Conservation (phyloP, 2,113 vertebrate species). For the Aegithalos caudatus region DNA sequence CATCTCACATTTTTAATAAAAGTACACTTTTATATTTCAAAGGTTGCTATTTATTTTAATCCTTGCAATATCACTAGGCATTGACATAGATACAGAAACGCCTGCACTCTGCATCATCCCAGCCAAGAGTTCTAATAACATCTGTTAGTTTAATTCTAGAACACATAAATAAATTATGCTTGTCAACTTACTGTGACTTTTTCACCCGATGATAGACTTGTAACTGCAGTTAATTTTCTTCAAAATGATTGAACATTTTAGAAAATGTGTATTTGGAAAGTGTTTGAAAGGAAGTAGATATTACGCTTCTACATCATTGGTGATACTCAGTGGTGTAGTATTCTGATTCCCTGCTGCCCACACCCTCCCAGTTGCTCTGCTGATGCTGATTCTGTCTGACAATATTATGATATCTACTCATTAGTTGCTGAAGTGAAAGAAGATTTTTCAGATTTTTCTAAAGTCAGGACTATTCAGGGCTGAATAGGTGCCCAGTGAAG, state of each 20-base stretch:
- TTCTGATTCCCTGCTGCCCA: background rate
- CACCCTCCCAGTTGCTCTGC: background rate
- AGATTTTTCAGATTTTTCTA: background rate
- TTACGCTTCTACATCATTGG: background rate
- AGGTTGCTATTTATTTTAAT: constrained; percentile 37
- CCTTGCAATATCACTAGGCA: background rate
- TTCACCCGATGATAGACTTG: background rate
- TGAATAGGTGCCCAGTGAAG: background rate
- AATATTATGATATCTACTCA: background rate
- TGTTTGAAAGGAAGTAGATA: background rate
- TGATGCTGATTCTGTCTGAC: background rate
- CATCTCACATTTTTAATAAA: background rate
- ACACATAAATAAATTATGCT: constrained; percentile 33
- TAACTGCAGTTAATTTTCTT: constrained; percentile 3
- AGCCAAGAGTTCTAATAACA: constrained; percentile 37
- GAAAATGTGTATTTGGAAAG: background rate
- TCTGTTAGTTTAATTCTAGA: constrained; percentile 50
- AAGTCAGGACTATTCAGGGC: background rate
- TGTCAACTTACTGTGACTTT: constrained; percentile 40
- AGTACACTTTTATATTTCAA: background rate
- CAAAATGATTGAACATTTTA: constrained; percentile 14
- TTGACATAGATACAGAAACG: background rate
- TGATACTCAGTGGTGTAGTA: background rate
- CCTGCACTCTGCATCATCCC: background rate
- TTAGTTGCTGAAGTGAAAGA: background rate